A percentile compares a stretch with the other conserved stretches of the same genome.
These are phyloP conservation scores for Hyalella azteca DNA, from an alignment of 2,888 invertebrate genomes.

Conservation along the genomic window DNA sequence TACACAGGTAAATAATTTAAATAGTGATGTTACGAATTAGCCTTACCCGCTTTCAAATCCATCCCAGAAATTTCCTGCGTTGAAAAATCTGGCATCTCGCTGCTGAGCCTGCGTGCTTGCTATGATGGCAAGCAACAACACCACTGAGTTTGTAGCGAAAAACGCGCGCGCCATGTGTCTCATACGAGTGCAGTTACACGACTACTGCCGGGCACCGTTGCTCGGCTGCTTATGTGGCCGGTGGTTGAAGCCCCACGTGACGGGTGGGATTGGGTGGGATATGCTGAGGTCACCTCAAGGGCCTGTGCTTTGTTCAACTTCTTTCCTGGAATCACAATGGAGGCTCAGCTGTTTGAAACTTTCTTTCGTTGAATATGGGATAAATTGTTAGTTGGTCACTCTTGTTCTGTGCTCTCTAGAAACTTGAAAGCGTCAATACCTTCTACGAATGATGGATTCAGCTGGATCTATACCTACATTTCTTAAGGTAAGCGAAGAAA, in stretches of 20 bases:
- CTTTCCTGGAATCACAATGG: too few species aligned
- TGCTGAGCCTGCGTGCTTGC: constrained; percentile 22
- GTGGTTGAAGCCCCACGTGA: background rate
- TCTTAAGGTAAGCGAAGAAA: too few species aligned
- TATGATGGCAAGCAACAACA: background rate
- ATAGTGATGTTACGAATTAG: too few species aligned
- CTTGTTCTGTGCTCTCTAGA: too few species aligned
- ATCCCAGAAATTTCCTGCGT: constrained; percentile 25
- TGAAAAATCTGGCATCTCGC: constrained; percentile 35
- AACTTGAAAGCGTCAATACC: too few species aligned
- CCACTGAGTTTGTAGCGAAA: background rate
- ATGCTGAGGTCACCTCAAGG: background rate
- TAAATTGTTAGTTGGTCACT: too few species aligned
- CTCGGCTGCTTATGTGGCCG: background rate
- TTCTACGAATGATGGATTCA: too few species aligned
- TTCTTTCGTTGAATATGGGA: too few species aligned
- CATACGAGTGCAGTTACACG: background rate
- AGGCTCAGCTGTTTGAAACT: too few species aligned
- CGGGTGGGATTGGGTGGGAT: background rate
- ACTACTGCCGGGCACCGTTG: constrained; percentile 8
- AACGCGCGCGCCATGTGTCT: background rate
- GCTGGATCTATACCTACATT: too few species aligned
- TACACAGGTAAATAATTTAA: too few species aligned
- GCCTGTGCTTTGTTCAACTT: background rate
- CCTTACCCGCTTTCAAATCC: constrained; percentile 32